Percentiles rank a stretch among this genome's conserved stretches.
These are phyloP conservation scores for Choristoneura fumiferana DNA, from an alignment of 1,140 invertebrate genomes.

Conservation along the genomic window DNA sequence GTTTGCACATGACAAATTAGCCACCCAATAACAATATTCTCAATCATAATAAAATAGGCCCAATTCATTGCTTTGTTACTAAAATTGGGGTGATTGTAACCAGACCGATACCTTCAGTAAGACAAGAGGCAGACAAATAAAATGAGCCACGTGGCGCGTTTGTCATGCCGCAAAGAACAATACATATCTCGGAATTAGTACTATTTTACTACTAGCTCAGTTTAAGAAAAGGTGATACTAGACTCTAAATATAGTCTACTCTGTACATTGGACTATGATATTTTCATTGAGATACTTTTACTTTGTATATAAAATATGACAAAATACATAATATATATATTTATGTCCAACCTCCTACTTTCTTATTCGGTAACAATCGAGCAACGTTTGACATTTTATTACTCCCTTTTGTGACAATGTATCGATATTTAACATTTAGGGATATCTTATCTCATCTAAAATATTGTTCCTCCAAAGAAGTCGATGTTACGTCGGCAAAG, in stretches of 20 bases:
- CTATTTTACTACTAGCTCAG: conserved; percentile 68
- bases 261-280: conserved; percentile 77
- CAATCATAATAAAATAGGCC: conserved; percentile 62
- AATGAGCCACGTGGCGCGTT: conserved; percentile 38
- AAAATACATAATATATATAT: conserved; percentile 70
- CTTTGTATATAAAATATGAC: conserved; percentile 72
- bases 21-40: conserved; percentile 36
- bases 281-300: conserved; percentile 71
- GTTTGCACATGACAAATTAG: conserved; percentile 57
- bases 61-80: conserved; percentile 65
- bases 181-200: conserved; percentile 66
- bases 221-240: conserved; percentile 63
- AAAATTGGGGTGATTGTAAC: conserved; percentile 62
- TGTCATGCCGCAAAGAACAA: conserved; percentile 57
- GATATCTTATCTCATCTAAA: conserved; percentile 10
- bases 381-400: conserved; percentile 63
- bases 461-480: conserved; percentile 13
- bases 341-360: conserved; percentile 64
- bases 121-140: conserved; percentile 23
- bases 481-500: neutral
- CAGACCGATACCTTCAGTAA: conserved; percentile 31
- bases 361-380: conserved; percentile 72
- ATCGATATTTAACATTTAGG: conserved; percentile 19
- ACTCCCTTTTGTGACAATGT: conserved; percentile 67
- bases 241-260: conserved; percentile 67